Percentiles rank a stretch among this genome's conserved stretches.
Evolutionary conservation across 2,888 invertebrate species (phyloP).

Genomic region (Hirtodrosophila alboralis): DNA sequence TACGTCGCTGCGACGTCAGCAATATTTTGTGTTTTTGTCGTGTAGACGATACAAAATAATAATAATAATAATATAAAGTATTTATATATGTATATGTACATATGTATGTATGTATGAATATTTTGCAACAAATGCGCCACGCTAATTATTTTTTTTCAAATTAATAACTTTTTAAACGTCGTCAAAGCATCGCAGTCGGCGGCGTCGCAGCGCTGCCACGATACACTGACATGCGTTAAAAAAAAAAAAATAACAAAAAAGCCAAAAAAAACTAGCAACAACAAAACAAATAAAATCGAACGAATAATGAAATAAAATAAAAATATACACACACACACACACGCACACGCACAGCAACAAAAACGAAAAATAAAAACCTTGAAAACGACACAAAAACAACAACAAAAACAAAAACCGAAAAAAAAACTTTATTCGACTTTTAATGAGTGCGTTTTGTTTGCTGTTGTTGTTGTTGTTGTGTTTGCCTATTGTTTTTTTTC

Average conservation of each 20-base stretch:
- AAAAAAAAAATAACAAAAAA: constrained; percentile 15
- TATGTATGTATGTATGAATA: constrained; percentile 18
- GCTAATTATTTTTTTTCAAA: constrained; percentile 52
- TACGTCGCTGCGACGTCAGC: constrained; percentile 62
- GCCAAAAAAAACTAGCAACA: constrained; percentile 28
- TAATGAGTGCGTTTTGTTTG: constrained; percentile 62
- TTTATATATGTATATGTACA: constrained; percentile 2
- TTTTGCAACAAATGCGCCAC: constrained; percentile 46
- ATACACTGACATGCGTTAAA: constrained; percentile 42
- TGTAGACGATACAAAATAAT: constrained; percentile 50
- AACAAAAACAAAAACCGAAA: constrained; percentile 28
- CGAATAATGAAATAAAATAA: constrained; percentile 54
- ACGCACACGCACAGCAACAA: constrained; percentile 34
- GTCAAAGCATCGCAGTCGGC: constrained; percentile 23
- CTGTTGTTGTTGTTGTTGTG: constrained; percentile 16
- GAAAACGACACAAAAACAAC: constrained; percentile 50
- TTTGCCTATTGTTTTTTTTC: constrained; percentile 12
- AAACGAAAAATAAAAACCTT: constrained; percentile 55
- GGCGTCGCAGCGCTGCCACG: constrained; percentile 9
- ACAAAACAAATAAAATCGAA: constrained; percentile 52
- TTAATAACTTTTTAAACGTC: constrained; percentile 50
- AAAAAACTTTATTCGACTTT: constrained; percentile 58
- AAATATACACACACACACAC: constrained; percentile 36
- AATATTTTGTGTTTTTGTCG: constrained; percentile 49
- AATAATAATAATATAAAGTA: constrained; percentile 37